Conservation (phyloP, 37 sponge, comb jelly and placozoan species). For the Beroe forskalii region DNA sequence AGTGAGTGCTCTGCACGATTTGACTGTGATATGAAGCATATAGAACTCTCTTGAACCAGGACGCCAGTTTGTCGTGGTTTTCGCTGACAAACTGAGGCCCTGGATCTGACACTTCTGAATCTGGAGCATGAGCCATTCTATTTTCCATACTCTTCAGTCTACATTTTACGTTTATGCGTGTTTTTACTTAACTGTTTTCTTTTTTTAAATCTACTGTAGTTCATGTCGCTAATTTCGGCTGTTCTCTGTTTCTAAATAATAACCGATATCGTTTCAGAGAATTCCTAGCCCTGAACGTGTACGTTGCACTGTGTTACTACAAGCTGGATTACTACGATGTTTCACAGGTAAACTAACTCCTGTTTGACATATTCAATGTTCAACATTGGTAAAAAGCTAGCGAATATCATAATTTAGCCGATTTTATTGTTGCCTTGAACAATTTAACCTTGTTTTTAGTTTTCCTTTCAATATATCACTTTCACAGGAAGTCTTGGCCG, state of each 20-base stretch:
- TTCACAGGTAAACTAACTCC: slow-evolving; percentile 75
- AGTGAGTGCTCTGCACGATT: not conserved
- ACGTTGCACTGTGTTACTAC: slow-evolving; percentile 99
- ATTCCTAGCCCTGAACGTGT: slow-evolving; percentile 95
- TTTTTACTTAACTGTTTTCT: too few species aligned
- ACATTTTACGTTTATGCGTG: too few species aligned
- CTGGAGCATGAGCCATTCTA: too few species aligned
- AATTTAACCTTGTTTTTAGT: not conserved
- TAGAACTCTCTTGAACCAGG: not conserved
- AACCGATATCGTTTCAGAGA: slow-evolving; percentile 86
- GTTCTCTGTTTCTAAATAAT: too few species aligned
- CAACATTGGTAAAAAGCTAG: not conserved
- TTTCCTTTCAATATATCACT: not conserved
- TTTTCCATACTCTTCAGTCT: too few species aligned
- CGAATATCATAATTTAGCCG: not conserved
- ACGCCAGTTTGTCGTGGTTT: too few species aligned
- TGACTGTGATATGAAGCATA: slow-evolving; percentile 27
- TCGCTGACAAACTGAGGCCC: too few species aligned
- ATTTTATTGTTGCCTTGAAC: not conserved
- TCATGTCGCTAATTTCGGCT: too few species aligned
- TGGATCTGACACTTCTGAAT: too few species aligned
- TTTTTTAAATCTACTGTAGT: too few species aligned
- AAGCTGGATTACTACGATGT: slow-evolving; percentile 99
- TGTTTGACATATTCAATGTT: not conserved
- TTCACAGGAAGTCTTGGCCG: slow-evolving; percentile 89